Base-by-base conservation (phyloP, 1,140 invertebrate genomes). In the Drosophila quadrilineata region DNA sequence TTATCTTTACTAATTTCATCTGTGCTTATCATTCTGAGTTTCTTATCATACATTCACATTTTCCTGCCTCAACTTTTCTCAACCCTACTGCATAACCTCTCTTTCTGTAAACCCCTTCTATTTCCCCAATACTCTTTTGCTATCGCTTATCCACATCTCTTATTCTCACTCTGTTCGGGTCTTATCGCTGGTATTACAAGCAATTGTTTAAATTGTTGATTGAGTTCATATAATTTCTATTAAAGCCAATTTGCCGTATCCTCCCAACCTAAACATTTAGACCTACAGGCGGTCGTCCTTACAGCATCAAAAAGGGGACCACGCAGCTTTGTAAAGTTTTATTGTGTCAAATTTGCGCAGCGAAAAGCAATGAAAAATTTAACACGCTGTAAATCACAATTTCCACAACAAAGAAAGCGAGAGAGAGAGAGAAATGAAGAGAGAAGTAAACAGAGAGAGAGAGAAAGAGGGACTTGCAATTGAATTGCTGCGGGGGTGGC, bases 351-450 rank as follows among this genome's bases (percentile, higher is more conserved):
- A 63, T 79, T 79, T 71, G 59, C 65, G 31, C 58, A 54, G 69
- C n/a, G n/a, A n/a, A 60, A 66, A 70, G 77, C 77, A 82, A 84
- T 84, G 73, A 79, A 84, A 71, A 85, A 84, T 85, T 85, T 84
- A 84, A 71, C 77, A 84, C 77, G 79, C 77, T 77, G 85, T 84
- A 84, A 84, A 84, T 84, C 77, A 84, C 79, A 84, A 77, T 70
- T 84, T 59, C 26, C 72, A 68, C 33, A 60, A 59, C n/a, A n/a
- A 48, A 29, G 16, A 31, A 50, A 57, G 29, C 8, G 22, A 19
- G 45, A 9, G 33, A 21, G n/a, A 35, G 14, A 19, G 45, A 9
- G 33, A 21, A 8, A 35, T n/a, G 6, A 19, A 10, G 17, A 6
- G n/a, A 6, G 2, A 28, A 43, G 9, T 10, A 45, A 22, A 6